Percentiles rank a stretch among this genome's conserved stretches.
phyloP scores from a whole-genome alignment of 2,797 vertebrate species.

The Lagodon rhomboides region DNA sequence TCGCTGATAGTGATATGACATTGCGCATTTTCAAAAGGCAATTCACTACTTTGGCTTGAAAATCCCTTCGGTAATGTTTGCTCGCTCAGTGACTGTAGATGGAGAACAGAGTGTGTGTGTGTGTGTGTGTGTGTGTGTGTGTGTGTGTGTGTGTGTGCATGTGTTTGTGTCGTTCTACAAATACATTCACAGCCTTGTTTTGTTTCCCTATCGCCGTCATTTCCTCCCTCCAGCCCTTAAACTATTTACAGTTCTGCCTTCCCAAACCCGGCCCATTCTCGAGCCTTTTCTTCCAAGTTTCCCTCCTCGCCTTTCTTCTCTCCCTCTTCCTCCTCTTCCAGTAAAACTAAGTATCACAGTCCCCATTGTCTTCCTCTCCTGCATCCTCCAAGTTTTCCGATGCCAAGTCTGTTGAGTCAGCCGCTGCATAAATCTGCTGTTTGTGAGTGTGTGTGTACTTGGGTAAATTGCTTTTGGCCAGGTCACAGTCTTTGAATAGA shows the following conservation, averaged over 20 bases:
- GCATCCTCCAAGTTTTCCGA: slow-evolving; percentile 44
- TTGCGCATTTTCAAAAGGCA: slow-evolving; percentile 38
- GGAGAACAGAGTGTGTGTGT: slow-evolving; percentile 9
- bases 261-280: slow-evolving; percentile 18
- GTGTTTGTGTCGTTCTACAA: slow-evolving; percentile 31
- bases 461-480: slow-evolving; percentile 44
- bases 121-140: neutral
- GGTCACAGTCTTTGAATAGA: slow-evolving; percentile 53
- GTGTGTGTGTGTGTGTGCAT: neutral
- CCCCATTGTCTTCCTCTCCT: slow-evolving; percentile 52
- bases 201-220: slow-evolving; percentile 18
- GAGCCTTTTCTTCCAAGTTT: slow-evolving; percentile 20
- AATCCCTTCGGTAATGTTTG: slow-evolving; percentile 39
- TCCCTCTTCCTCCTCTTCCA: slow-evolving; percentile 48
- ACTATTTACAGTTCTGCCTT: slow-evolving; percentile 44
- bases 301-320: slow-evolving; percentile 13
- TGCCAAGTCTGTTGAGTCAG: slow-evolving; percentile 70
- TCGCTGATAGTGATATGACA: slow-evolving; percentile 36
- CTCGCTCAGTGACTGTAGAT: slow-evolving; percentile 15
- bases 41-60: slow-evolving; percentile 43
- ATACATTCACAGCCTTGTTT: slow-evolving; percentile 53
- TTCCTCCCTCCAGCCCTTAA: slow-evolving; percentile 37
- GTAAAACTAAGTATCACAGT: slow-evolving; percentile 50
- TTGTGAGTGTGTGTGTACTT: slow-evolving; percentile 23
- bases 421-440: slow-evolving; percentile 42